Evolutionary conservation across 2,888 invertebrate genomes (phyloP), one percentile per base, ranked within the genome.

Genomic region (Eristalinus sepulchralis): DNA sequence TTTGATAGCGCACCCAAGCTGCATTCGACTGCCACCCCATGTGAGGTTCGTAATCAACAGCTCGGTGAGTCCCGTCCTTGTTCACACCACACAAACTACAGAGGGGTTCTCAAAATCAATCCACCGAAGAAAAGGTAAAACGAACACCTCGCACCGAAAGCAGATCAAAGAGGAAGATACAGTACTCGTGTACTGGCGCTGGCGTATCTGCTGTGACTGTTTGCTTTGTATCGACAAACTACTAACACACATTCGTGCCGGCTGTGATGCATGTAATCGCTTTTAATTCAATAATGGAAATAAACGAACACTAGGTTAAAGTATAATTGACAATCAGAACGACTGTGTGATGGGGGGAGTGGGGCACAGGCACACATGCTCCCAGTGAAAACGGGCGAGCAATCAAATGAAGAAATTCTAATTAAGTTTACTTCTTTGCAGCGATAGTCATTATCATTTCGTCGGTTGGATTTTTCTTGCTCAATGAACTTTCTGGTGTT

Each of bases 261-360:
- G 59, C 24, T n/a, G 11, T 11, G 3, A 17, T 39, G 5, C 33
- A 22, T 72, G 53, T 66, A 79, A 79, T 60, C 60, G 20, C 83
- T 36, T 76, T 67, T 79, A 71, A 84, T 71, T 84, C 75, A 71
- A 66, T 80, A 84, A 83, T 80, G 68, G 70, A 47, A 78, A 47
- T n/a, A 57, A 83, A 68, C 71, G 66, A 62, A 63, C 63, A 60
- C 63, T 34, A 22, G 70, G 64, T 73, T 67, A 62, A 67, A 62
- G 67, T 55, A 80, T 66, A 55, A 80, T 72, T 66, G 64, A 39
- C 34, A 57, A 27, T 34, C 34, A 63, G 34, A 63, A 24, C 20
- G 17, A 1, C 10, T 11, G 47, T 60, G 64, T 39, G 53, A 34
- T 24, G 59, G 47, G 57, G 24, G 24, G n/a, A 24, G 22, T 34